phyloP scores from a whole-genome alignment of 37 sponge, comb jelly and placozoan genomes.

The Chondrilla cf. caribensis region DNA sequence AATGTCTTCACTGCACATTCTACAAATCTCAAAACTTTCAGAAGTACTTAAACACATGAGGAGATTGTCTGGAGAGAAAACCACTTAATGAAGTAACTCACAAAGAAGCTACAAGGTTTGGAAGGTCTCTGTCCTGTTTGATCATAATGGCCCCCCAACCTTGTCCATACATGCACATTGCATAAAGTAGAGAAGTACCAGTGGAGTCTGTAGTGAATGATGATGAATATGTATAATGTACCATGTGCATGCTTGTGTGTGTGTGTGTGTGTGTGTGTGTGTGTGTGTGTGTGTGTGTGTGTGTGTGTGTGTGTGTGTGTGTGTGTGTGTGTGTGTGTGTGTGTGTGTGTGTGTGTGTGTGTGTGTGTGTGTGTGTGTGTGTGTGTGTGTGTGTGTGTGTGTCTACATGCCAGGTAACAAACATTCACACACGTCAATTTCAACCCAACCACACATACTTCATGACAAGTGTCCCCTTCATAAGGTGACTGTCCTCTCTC shows the following conservation, averaged over 20 bases:
- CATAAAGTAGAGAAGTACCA: slow-evolving; percentile 59
- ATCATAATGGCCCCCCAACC: slow-evolving; percentile 69
- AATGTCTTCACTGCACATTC: no score
- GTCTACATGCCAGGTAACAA: no score
- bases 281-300: no score
- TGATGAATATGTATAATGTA: no score
- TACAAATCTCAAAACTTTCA: background rate
- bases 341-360: no score
- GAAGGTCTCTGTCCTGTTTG: slow-evolving; percentile 43
- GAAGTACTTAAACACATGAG: background rate
- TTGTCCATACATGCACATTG: slow-evolving; percentile 54
- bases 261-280: background rate
- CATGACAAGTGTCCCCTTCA: slow-evolving; percentile 75
- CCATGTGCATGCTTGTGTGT: background rate
- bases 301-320: no score
- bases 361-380: no score
- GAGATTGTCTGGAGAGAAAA: no score
- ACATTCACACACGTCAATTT: no score
- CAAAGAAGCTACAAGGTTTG: slow-evolving; percentile 48
- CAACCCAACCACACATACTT: slow-evolving; percentile 35
- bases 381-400: no score
- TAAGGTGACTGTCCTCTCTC: slow-evolving; percentile 65
- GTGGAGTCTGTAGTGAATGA: slow-evolving; percentile 61
- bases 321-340: no score
- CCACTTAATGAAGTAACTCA: slow-evolving; percentile 34